phyloP scores from a whole-genome alignment of 2,113 vertebrate species.

The Girardinichthys multiradiatus region DNA sequence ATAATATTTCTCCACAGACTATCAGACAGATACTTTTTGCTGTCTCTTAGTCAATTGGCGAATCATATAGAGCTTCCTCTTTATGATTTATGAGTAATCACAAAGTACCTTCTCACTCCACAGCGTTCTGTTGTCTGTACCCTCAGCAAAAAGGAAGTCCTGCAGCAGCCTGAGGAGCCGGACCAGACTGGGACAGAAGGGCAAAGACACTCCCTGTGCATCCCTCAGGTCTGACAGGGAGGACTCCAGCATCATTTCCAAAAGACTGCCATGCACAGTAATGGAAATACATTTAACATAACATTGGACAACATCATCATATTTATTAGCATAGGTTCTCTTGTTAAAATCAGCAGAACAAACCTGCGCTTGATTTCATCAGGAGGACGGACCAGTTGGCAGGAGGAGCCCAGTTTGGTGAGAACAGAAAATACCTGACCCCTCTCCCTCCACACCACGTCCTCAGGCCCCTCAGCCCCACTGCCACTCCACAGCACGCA shows the following conservation, averaged over 20 bases:
- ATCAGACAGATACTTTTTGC: neutral
- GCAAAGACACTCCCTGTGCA: slow-evolving; percentile 68
- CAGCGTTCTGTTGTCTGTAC: slow-evolving; percentile 88
- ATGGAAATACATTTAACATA: neutral
- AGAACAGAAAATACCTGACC: slow-evolving; percentile 97
- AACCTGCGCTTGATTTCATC: slow-evolving; percentile 97
- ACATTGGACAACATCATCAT: neutral
- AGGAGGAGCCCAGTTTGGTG: slow-evolving; percentile 93
- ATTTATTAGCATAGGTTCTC: neutral
- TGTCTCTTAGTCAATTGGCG: neutral
- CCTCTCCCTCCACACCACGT: slow-evolving; percentile 88
- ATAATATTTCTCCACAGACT: neutral
- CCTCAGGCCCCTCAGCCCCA: slow-evolving; percentile 85
- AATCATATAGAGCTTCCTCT: too few species aligned
- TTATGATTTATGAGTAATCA: too few species aligned
- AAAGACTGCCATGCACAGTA: slow-evolving; percentile 78
- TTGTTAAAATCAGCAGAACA: neutral
- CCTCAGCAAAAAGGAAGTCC: slow-evolving; percentile 94
- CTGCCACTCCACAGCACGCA: slow-evolving; percentile 91
- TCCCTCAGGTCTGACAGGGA: slow-evolving; percentile 90
- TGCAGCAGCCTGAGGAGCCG: slow-evolving; percentile 94
- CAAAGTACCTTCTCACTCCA: slow-evolving; percentile 96
- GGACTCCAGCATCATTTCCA: slow-evolving; percentile 99
- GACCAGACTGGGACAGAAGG: slow-evolving; percentile 86
- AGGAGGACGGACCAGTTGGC: slow-evolving; percentile 88